Percentiles rank a stretch among this genome's conserved stretches.
Evolutionary conservation across 2,797 vertebrate genomes (phyloP).

Genomic region (Erithacus rubecula): DNA sequence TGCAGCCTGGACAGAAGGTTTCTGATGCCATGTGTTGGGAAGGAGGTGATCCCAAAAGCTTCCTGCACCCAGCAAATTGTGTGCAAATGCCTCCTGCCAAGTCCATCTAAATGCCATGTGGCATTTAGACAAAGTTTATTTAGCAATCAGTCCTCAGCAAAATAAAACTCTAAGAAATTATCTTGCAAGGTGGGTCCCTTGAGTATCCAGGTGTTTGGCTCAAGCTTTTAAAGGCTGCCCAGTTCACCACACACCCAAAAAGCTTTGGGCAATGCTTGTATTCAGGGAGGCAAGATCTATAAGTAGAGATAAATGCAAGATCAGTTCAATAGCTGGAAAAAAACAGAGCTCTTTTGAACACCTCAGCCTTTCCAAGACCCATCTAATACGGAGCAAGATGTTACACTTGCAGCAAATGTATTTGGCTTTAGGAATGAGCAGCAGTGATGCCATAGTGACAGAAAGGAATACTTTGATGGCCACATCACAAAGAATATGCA

Average conservation of each 20-base stretch:
- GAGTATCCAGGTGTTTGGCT: background rate
- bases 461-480: constrained; percentile 18
- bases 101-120: background rate
- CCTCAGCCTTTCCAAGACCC: background rate
- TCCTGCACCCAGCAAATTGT: background rate
- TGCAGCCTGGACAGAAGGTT: background rate
- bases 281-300: background rate
- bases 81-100: background rate
- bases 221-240: background rate
- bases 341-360: background rate
- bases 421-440: background rate
- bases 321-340: background rate
- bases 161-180: background rate
- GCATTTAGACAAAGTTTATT: background rate
- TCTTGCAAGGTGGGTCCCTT: background rate
- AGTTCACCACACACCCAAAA: background rate
- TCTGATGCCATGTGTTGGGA: background rate
- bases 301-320: background rate
- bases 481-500: constrained; percentile 30
- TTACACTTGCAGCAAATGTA: background rate
- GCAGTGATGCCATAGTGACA: background rate
- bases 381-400: accelerated
- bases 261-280: background rate
- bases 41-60: background rate
- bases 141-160: background rate